phyloP scores from a whole-genome alignment of 2,113 vertebrate species.

The Gymnocephalus cernua region DNA sequence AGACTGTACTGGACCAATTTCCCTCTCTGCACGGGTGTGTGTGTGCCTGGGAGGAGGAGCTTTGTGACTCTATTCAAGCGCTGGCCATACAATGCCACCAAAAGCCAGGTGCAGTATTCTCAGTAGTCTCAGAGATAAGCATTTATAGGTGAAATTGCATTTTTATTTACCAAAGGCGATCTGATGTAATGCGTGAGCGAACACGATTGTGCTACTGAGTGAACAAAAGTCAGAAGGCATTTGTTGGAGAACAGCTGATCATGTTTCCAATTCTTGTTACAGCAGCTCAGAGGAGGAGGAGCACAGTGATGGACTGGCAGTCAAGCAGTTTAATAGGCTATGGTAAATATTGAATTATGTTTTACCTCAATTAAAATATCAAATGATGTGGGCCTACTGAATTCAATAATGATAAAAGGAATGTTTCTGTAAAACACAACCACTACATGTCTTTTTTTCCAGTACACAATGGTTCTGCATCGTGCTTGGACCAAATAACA shows the following conservation, averaged over 20 bases:
- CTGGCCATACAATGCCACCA: conserved; percentile 82
- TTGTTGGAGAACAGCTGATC: conserved; percentile 33
- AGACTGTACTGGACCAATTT: conserved; percentile 77
- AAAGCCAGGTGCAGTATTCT: conserved; percentile 84
- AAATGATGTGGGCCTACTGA: not conserved
- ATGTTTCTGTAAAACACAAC: not conserved
- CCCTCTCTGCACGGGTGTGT: conserved; percentile 84
- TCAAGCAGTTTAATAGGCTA: conserved; percentile 79
- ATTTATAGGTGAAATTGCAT: conserved; percentile 47
- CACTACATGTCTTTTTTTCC: conserved; percentile 57
- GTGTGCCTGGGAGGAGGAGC: conserved; percentile 79
- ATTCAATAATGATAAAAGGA: not conserved
- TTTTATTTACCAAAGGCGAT: conserved; percentile 64
- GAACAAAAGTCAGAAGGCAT: not conserved
- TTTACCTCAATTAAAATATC: not conserved
- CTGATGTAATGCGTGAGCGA: not conserved
- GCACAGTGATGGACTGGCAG: conserved; percentile 80
- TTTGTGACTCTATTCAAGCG: conserved; percentile 80
- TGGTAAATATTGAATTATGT: conserved; percentile 73
- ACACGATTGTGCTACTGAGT: conserved; percentile 13
- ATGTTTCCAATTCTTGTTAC: conserved; percentile 60
- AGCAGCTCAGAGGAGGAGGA: conserved; percentile 73
- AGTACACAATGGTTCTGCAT: conserved; percentile 76
- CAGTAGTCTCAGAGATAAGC: conserved; percentile 25
- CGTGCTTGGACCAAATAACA: conserved; percentile 86